Evolutionary conservation across 92 coral and sea anemone genomes (phyloP).

Genomic region (Zoanthus solanderi): DNA sequence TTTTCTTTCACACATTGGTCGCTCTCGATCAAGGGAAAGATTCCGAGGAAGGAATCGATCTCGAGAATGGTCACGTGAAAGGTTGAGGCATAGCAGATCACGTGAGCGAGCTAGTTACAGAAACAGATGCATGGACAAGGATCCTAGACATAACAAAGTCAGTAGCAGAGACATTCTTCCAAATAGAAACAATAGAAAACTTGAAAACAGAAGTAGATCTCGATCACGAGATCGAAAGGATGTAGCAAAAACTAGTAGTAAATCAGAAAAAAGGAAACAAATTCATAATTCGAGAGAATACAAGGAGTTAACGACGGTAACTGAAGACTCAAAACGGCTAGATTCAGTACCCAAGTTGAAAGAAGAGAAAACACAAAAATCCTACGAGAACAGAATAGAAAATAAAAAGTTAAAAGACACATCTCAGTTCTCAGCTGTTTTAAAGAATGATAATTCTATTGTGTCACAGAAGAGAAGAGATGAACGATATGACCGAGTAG

Average conservation of each 20-base stretch:
- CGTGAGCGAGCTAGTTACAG: slow-evolving; percentile 40
- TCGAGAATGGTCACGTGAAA: slow-evolving; percentile 52
- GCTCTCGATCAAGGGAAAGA: slow-evolving; percentile 28
- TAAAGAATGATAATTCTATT: neutral
- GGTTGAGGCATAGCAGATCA: slow-evolving; percentile 37
- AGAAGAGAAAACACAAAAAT: slow-evolving; percentile 14
- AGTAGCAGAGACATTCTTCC: slow-evolving; percentile 53
- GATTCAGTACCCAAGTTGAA: neutral
- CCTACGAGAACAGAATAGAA: neutral
- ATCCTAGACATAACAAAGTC: slow-evolving; percentile 41
- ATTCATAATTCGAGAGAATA: neutral
- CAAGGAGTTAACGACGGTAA: neutral
- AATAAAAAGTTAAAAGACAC: slow-evolving; percentile 32
- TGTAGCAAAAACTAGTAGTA: neutral
- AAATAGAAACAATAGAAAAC: slow-evolving; percentile 1
- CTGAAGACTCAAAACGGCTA: neutral
- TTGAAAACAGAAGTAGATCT: slow-evolving; percentile 29
- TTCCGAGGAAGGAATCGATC: slow-evolving; percentile 28
- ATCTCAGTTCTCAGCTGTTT: neutral
- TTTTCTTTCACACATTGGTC: neutral
- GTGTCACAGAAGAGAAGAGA: neutral
- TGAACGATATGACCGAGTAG: neutral
- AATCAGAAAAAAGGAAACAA: slow-evolving; percentile 5
- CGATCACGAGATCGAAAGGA: slow-evolving; percentile 30
- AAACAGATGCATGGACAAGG: slow-evolving; percentile 55